Conservation (phyloP, 2,113 vertebrate genomes). For the Setophaga petechia region DNA sequence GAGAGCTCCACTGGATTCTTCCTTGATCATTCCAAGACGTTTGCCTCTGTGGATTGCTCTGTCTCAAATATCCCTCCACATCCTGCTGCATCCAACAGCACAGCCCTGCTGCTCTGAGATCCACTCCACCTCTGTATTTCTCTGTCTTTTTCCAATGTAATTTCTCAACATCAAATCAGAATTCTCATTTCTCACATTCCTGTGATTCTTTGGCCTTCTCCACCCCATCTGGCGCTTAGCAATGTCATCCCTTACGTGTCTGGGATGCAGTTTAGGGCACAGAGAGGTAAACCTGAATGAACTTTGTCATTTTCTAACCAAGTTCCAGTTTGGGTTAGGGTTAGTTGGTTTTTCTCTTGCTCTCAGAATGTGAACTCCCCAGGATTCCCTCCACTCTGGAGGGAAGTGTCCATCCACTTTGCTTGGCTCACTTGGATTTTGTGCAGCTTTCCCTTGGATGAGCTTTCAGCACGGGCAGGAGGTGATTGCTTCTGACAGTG, state of each 20-base stretch:
- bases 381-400: background rate
- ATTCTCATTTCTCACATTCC: background rate
- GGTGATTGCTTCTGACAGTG: background rate
- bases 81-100: background rate
- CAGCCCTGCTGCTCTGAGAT: background rate
- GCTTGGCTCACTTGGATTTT: background rate
- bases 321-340: background rate
- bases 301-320: background rate
- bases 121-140: background rate
- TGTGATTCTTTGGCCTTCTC: background rate
- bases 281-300: background rate
- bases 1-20: rapidly evolving
- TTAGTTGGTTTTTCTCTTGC: background rate
- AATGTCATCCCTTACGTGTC: background rate
- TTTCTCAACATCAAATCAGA: background rate
- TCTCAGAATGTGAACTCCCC: background rate
- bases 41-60: background rate
- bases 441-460: background rate
- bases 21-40: background rate
- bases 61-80: background rate
- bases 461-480: rapidly evolving
- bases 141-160: too few species aligned
- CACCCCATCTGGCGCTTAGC: background rate
- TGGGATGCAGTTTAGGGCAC: background rate
- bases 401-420: background rate